Evolutionary conservation across 2,113 vertebrate species (phyloP).

Genomic region (Notothenia rossii): DNA sequence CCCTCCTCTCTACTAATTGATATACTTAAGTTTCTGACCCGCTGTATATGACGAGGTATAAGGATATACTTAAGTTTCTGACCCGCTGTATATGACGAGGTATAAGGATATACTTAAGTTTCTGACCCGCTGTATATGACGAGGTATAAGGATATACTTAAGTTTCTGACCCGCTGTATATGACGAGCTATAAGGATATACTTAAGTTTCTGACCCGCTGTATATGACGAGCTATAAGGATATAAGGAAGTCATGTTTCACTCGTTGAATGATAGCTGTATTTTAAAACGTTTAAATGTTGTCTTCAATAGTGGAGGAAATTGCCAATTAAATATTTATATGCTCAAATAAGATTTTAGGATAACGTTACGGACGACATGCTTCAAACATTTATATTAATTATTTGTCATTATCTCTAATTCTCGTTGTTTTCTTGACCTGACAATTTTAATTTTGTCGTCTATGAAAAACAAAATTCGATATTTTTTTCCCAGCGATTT

Average conservation of each 20-base stretch:
- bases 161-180: slow-evolving; percentile 37
- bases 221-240: slow-evolving; percentile 21
- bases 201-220: slow-evolving; percentile 32
- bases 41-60: slow-evolving; percentile 30
- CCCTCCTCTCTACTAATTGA: not conserved
- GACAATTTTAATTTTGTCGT: too few relatives aligned
- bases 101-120: slow-evolving; percentile 24
- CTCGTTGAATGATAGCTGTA: slow-evolving; percentile 33
- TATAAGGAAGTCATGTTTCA: slow-evolving; percentile 47
- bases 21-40: slow-evolving; percentile 38
- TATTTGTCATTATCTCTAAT: too few relatives aligned
- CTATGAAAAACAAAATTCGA: too few relatives aligned
- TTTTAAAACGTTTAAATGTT: slow-evolving; percentile 44
- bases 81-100: slow-evolving; percentile 33
- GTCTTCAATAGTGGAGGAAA: slow-evolving; percentile 27
- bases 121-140: slow-evolving; percentile 32
- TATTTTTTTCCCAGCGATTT: too few relatives aligned
- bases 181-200: slow-evolving; percentile 20
- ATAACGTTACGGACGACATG: too few relatives aligned
- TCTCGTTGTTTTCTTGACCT: too few relatives aligned
- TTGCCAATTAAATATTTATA: slow-evolving; percentile 41
- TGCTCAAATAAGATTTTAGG: slow-evolving; percentile 53
- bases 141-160: slow-evolving; percentile 12
- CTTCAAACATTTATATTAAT: too few relatives aligned
- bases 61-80: slow-evolving; percentile 19